Base-by-base conservation (phyloP, 2,113 vertebrate genomes). In the Agapornis roseicollis region DNA sequence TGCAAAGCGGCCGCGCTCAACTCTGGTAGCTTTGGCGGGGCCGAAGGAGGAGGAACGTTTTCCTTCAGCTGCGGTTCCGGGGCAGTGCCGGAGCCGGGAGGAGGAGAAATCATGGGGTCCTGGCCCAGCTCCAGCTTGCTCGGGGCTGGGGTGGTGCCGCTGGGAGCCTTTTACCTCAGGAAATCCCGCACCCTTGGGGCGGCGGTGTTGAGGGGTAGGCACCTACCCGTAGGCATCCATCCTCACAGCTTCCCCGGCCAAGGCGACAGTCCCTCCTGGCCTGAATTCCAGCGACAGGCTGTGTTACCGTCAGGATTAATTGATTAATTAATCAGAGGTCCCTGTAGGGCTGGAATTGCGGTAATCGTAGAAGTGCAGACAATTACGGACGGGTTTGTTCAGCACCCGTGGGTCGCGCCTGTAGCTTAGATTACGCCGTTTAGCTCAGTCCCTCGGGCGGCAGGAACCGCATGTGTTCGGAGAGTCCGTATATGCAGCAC, bases 221-320 rank as follows among this genome's bases (percentile, higher is more conserved):
- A 23, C 13, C 55, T 23, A 23, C 9, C 31, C 18, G 19, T 33
- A 22, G 31, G 8, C 19, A 22, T 31, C 53, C 55, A 6, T 19
- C 33, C 33, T 23, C 33, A 15, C 55, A 33, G 55, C 55, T 58
- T 9, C 13, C 33, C 20, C 4, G 20, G 20, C 33, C 55, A 14
- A 58, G 33, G 55, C 20, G 33, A 15, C 33, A 2, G 55, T 23
- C 13, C 33, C 33, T 58, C 20, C 2, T 17, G 3, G 3, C 10
- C 24, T 3, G 2, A 11, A 19, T 5, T 3, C 0, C 7, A 0
- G 49, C 3, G 1, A 13, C 5, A 19, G 17, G 0, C 52, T 1
- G 19, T 3, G 44, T n/a, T 42, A 28, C 27, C 15, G 23, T 7
- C 17, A 1, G 55, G 33, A n/a, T 58, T 58, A 23, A n/a, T 13